A percentile compares a stretch with the other conserved stretches of the same genome.
Evolutionary conservation across 2,888 invertebrate species (phyloP).

Genomic region (Geophilus truncorum): DNA sequence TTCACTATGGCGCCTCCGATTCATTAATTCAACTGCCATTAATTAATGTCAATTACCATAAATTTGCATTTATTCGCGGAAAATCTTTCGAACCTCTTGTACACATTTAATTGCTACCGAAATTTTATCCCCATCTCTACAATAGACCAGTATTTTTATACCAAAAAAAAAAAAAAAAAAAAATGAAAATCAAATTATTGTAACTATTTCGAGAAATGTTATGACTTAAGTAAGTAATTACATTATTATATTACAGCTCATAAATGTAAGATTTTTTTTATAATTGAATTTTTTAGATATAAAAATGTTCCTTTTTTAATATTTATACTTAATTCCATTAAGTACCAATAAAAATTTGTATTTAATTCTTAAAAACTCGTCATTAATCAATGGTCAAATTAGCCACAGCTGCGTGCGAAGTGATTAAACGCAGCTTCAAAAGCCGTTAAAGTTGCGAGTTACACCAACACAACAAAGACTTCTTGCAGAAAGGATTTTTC

Average conservation of each 20-base stretch:
- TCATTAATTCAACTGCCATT: neutral
- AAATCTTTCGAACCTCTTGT: neutral
- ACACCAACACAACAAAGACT: too few relatives aligned
- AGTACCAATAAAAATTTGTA: neutral
- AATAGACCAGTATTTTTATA: neutral
- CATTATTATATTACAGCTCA: neutral
- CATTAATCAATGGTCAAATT: neutral
- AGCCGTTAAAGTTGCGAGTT: too few relatives aligned
- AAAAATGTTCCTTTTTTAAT: neutral
- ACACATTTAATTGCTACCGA: neutral
- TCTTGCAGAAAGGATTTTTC: neutral
- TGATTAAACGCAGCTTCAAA: too few relatives aligned
- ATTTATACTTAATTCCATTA: neutral
- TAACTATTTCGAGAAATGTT: neutral
- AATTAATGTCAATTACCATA: neutral
- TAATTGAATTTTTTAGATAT: neutral
- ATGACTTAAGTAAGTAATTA: neutral
- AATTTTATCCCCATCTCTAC: neutral
- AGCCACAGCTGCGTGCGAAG: too few relatives aligned
- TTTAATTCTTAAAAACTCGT: neutral
- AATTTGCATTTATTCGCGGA: neutral
- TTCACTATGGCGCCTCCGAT: neutral
- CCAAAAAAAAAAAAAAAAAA: neutral
- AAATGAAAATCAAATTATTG: neutral
- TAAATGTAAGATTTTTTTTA: neutral